These are phyloP conservation scores for Elaphurus davidianus DNA, from an alignment of 2,113 vertebrate genomes.

Conservation along the genomic window DNA sequence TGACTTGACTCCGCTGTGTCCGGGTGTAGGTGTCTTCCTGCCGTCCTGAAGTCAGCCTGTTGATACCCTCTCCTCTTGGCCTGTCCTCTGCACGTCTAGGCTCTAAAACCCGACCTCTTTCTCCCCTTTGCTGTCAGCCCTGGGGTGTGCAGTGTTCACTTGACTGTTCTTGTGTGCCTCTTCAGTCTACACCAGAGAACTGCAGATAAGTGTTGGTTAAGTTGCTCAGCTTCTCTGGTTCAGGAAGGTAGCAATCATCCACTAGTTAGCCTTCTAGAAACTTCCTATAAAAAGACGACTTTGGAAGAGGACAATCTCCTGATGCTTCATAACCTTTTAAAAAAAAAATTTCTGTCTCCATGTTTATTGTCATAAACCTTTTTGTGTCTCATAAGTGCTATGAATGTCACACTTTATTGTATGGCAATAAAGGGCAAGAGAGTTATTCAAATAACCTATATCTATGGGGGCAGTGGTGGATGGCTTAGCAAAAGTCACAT, in stretches of 20 bases:
- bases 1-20: neutral
- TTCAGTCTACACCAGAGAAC: neutral
- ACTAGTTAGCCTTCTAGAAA: constrained; percentile 3
- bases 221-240: neutral
- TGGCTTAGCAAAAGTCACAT: neutral
- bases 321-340: neutral
- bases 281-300: constrained; percentile 13
- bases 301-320: neutral
- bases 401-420: neutral
- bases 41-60: neutral
- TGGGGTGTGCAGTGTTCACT: neutral
- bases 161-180: neutral
- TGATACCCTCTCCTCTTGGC: neutral
- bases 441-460: neutral
- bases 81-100: neutral
- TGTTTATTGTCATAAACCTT: constrained; percentile 17
- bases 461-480: neutral
- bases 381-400: neutral
- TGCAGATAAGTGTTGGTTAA: neutral
- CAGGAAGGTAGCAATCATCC: neutral
- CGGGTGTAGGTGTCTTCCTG: neutral
- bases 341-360: neutral
- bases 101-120: neutral
- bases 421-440: neutral
- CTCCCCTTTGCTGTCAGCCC: neutral